Evolutionary conservation across 2,888 invertebrate species (phyloP), one percentile per base, ranked within the genome.

Genomic region (Erynnis tages): DNA sequence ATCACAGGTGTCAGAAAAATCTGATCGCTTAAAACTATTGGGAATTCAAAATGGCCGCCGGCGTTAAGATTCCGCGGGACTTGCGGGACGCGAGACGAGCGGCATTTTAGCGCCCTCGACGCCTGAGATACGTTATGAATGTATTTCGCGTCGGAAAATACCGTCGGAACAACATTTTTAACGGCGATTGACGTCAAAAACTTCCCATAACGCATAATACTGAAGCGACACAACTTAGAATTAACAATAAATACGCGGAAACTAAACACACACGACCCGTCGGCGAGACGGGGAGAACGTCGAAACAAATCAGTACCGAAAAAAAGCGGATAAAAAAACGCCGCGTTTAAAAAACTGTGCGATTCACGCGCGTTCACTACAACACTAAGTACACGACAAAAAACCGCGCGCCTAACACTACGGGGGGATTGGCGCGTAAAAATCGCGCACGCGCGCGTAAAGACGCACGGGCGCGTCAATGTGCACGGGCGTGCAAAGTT

Each of bases 1-100:
- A 87, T 87, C 86, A 88, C 87, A 87, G 85, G 77, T 73, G 56
- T 59, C 55, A 60, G 67, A 76, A 70, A 77, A 75, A 77, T 77
- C 73, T 63, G 69, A 68, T 65, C 59, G 62, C 85, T 82, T 86
- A 85, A 68, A 78, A 71, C 77, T 87, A 85, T 66, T 65, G 66
- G 70, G 65, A 71, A 72, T 67, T 52, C 60, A 66, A 69, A 60
- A 66, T 62, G 64, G 67, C 61, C 49, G 61, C 52, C 53, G 56
- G 55, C 54, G 58, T 59, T 62, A 60, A 59, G 50, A 54, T 56
- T 54, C 21, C 56, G 61, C 58, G 52, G 11, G 10, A 2, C 25
- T 21, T 17, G 55, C 34, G 14, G 17, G 40, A 45, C n/a, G 10
- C 32, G 30, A 6, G n/a, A n/a, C 32, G 55, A 50, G 57, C 59